Percentiles rank a stretch among this genome's conserved stretches.
Conservation (phyloP, 2,888 invertebrate genomes). For the Eilema depressum region DNA sequence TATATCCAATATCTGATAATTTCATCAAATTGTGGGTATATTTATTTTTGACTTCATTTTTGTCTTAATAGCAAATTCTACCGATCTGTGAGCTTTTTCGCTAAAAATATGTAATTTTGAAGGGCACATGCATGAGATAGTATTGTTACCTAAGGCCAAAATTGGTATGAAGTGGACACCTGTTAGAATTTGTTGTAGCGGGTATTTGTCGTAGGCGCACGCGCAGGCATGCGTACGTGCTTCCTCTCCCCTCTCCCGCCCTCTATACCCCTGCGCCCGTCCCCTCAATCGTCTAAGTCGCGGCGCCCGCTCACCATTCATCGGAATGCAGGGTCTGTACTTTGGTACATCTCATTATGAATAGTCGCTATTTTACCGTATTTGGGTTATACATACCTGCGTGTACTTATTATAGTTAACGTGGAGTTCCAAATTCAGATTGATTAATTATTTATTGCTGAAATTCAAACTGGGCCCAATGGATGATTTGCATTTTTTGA, state of each 20-base stretch:
- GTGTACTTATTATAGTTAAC: conserved; percentile 8
- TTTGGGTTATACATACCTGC: conserved; percentile 57
- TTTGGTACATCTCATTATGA: conserved; percentile 75
- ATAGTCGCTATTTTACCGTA: conserved; percentile 68
- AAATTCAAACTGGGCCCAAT: conserved; percentile 1
- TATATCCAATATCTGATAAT: neutral
- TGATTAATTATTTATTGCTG: neutral
- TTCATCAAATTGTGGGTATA: neutral
- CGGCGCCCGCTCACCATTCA: conserved; percentile 72
- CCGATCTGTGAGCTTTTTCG: neutral
- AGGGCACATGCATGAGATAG: conserved; percentile 42
- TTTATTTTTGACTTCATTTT: neutral
- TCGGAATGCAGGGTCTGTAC: conserved; percentile 79
- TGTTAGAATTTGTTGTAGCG: conserved; percentile 76
- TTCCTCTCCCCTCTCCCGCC: conserved; percentile 44
- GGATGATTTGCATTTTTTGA: conserved; percentile 10
- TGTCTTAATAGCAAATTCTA: neutral
- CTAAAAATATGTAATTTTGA: conserved; percentile 34
- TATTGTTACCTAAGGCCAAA: conserved; percentile 57
- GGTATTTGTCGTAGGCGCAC: conserved; percentile 73
- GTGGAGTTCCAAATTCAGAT: neutral
- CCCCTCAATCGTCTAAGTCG: conserved; percentile 38
- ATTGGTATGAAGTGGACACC: conserved; percentile 72
- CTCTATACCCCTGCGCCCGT: conserved; percentile 31
- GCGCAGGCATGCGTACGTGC: conserved; percentile 78